Base-by-base conservation (phyloP, 2,888 invertebrate genomes). In the Trichacis sp. region DNA sequence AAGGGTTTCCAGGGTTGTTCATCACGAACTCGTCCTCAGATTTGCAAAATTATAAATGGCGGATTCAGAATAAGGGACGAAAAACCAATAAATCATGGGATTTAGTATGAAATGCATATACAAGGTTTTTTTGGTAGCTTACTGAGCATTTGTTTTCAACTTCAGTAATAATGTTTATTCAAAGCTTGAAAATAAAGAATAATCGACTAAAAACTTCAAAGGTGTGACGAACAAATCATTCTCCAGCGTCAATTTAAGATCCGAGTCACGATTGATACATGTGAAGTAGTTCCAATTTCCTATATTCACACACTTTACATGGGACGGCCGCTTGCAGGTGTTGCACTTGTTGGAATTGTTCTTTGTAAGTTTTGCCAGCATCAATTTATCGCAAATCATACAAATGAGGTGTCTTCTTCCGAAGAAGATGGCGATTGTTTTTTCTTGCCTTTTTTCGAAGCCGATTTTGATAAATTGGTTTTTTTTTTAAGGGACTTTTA, bases 301-400 rank as follows among this genome's bases (percentile, higher is more conserved):
- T 40, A 50, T 50, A 20, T 50, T 40, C n/a, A 50, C 36, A 17
- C 17, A 50, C 50, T 50, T 50, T n/a, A 50, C 4, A 38, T 50
- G 50, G 12, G 45, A 50, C 5, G 50, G 50, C 9, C 50, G 17
- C 14, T 40, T 30, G 55, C 55, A 54, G 14, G 19, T 42, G 9
- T 61, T 15, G 33, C 50, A 61, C 17, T 56, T 15, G 29, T 56
- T 51, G 29, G 33, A 61, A 11, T 50, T 50, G 20, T 56, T 20
- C 3, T 18, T 30, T 18, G 36, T 3, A 30, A 61, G 18, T n/a
- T 51, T 61, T 9, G 42, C 20, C 19, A 19, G 20, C 42, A 24
- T 51, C 29, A 17, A 12, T 56, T 56, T 38, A 30, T 12, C 11
- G 48, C 55, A 61, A 61, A 50, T 40, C 52, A 47, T 20, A n/a